These are phyloP conservation scores for Harpagoxenus sublaevis DNA, from an alignment of 2,888 invertebrate genomes.

Conservation along the genomic window DNA sequence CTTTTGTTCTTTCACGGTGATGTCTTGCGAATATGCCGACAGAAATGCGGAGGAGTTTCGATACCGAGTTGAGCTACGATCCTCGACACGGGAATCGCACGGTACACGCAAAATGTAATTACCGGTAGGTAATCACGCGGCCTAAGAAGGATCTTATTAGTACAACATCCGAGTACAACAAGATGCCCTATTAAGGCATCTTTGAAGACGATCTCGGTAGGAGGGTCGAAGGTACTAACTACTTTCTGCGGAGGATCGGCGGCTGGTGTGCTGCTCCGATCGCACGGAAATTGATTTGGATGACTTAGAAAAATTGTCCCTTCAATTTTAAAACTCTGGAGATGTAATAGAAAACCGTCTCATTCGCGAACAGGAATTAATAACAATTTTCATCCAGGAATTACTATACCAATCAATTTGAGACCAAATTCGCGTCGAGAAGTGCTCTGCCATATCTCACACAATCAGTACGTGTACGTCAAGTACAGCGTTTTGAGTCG, in stretches of 20 bases:
- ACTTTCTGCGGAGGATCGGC: constrained; percentile 9
- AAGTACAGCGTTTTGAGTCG: background rate
- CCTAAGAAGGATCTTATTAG: constrained; percentile 43
- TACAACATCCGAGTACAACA: constrained; percentile 38
- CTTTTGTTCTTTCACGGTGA: background rate
- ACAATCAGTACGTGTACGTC: background rate
- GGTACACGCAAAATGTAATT: constrained; percentile 34
- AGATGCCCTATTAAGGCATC: constrained; percentile 29
- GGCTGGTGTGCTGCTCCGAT: background rate
- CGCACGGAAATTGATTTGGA: constrained; percentile 27
- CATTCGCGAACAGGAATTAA: background rate
- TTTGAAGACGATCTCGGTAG: constrained; percentile 24
- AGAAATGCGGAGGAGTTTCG: background rate
- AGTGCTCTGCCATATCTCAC: background rate
- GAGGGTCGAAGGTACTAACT: background rate
- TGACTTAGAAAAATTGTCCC: background rate
- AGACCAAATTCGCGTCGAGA: background rate
- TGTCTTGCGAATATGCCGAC: constrained; percentile 18
- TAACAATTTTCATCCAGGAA: background rate
- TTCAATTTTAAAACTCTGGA: background rate
- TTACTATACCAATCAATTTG: background rate
- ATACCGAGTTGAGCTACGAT: constrained; percentile 6
- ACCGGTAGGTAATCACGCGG: constrained; percentile 22
- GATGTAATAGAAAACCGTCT: background rate
- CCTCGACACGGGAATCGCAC: background rate